These are phyloP conservation scores for Cheilosia grossa DNA, from an alignment of 2,888 invertebrate species.

Conservation along the genomic window DNA sequence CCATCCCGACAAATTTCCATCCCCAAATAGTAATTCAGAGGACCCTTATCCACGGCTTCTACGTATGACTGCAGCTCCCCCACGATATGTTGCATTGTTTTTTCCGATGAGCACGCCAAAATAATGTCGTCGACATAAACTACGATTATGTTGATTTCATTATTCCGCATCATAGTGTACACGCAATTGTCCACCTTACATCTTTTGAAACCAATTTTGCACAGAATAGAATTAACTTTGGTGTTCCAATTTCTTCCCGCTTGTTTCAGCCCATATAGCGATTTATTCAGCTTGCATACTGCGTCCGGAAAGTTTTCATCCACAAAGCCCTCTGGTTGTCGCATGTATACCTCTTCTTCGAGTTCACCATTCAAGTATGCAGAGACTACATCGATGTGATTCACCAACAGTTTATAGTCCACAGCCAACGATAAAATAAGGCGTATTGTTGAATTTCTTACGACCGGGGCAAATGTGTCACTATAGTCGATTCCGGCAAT, in stretches of 20 bases:
- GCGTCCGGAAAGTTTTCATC: slow-evolving; percentile 32
- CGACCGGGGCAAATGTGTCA: slow-evolving; percentile 75
- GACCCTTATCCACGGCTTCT: slow-evolving; percentile 19
- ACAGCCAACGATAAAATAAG: background rate
- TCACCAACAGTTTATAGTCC: slow-evolving; percentile 11
- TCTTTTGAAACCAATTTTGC: slow-evolving; percentile 4
- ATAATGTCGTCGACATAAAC: slow-evolving; percentile 35
- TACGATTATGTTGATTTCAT: slow-evolving; percentile 10
- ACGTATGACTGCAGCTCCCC: slow-evolving; percentile 44
- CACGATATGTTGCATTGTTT: slow-evolving; percentile 17
- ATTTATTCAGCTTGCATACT: slow-evolving; percentile 39
- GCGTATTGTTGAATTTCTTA: slow-evolving; percentile 45
- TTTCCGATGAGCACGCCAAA: slow-evolving; percentile 14
- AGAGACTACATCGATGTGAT: slow-evolving; percentile 16
- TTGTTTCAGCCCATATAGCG: slow-evolving; percentile 59
- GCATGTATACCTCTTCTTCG: slow-evolving; percentile 8
- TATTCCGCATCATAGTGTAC: no score
- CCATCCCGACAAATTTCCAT: no score
- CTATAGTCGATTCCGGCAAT: slow-evolving; percentile 67
- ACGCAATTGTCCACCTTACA: no score
- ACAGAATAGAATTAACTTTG: slow-evolving; percentile 51
- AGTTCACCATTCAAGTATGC: slow-evolving; percentile 69
- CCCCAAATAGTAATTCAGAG: no score
- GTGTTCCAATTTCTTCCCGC: slow-evolving; percentile 48
- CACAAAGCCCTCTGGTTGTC: slow-evolving; percentile 5